Evolutionary conservation across 2,797 vertebrate genomes (phyloP), one percentile per base, ranked within the genome.

Genomic region (Oceanodroma leucorhoa): DNA sequence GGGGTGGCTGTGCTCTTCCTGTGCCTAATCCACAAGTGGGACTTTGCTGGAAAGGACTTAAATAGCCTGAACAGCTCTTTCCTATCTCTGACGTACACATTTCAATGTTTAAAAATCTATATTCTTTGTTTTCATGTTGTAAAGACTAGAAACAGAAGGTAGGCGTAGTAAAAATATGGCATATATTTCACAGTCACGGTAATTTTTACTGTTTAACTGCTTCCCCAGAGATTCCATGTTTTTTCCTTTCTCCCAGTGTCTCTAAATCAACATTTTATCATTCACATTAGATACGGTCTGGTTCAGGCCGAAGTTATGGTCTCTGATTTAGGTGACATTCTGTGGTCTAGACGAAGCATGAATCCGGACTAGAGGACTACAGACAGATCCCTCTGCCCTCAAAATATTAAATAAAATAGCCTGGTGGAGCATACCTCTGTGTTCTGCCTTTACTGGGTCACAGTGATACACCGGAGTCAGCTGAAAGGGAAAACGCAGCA

Each of bases 31-130:
- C 58, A n/a, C 50, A 88, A 72, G 22, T 32, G 29, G n/a, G 32
- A 65, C 60, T 92, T 91, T 5, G 5, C 18, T 89, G 72, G 29
- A 43, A 92, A 81, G 54, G 53, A 46, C 7, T 71, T 57, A 82
- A 92, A 80, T 62, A 67, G 46, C 26, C 38, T 11, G 14, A 55
- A 46, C 13, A 36, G 32, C 57, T 72, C 24, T 83, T 75, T 70
- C 29, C 26, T 75, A 16, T 45, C 11, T 58, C 50, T 90, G 36
- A 43, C 0, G 1, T 79, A 50, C 8, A 32, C 0, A 0, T 62
- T 71, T 73, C 54, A 41, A 1, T 24, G 18, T 53, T 93, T 71
- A 36, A 66, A 90, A 80, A 64, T 27, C 14, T 65, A 15, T 69
- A 55, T 29, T 87, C 10, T 75, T 89, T 81, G 29, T 66, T 91